Evolutionary conservation across 1,140 invertebrate genomes (phyloP).

Genomic region (Vanessa atalanta): DNA sequence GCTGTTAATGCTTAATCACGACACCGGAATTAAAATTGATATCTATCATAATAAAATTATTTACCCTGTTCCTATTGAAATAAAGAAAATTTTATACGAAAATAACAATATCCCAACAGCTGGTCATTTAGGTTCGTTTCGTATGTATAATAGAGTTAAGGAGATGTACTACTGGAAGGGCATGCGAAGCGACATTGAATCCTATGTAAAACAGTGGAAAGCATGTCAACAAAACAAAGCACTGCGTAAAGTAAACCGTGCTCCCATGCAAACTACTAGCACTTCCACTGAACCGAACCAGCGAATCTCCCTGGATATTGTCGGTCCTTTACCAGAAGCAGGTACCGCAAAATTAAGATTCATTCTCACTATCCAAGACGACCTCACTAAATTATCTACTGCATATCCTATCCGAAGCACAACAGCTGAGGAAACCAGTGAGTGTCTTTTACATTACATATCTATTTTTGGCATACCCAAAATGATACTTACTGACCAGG

Average conservation of each 20-base stretch:
- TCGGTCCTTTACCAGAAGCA: no score
- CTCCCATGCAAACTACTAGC: constrained; percentile 41
- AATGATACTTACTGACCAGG: constrained; percentile 20
- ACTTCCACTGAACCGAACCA: constrained; percentile 35
- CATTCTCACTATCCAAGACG: no score
- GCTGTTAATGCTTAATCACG: no score
- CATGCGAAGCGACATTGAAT: constrained; percentile 33
- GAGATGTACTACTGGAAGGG: constrained; percentile 30
- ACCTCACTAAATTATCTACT: no score
- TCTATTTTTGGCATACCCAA: constrained; percentile 30
- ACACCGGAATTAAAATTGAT: constrained; percentile 30
- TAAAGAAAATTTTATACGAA: constrained; percentile 38
- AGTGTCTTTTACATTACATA: constrained; percentile 26
- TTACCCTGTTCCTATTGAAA: constrained; percentile 38
- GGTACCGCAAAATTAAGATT: no score
- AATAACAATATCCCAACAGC: constrained; percentile 41
- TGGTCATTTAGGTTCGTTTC: constrained; percentile 17
- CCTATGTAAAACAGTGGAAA: constrained; percentile 29
- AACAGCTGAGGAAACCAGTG: constrained; percentile 24
- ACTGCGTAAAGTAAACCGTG: constrained; percentile 35
- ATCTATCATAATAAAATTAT: constrained; percentile 39
- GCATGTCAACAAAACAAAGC: constrained; percentile 15
- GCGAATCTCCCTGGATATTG: background rate
- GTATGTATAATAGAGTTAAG: constrained; percentile 31
- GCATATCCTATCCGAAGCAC: background rate